Evolutionary conservation across 1,140 invertebrate genomes (phyloP), one percentile per base, ranked within the genome.

Genomic region (Drosophila bipectinata): DNA sequence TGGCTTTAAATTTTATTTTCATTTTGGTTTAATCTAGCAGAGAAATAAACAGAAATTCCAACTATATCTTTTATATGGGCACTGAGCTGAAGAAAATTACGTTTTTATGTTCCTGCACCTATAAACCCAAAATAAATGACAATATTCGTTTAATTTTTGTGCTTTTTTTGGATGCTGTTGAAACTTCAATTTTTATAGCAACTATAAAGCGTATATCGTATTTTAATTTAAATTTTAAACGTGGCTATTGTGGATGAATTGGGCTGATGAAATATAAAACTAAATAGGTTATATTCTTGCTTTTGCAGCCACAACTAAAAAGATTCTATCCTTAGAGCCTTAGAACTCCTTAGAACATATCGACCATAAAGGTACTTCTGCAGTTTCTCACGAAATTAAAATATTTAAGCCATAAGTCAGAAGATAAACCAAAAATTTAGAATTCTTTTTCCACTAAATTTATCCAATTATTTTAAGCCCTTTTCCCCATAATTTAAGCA

Each of bases 1-100:
- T 34, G 28, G 21, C 39, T 58, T 37, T 58, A 15, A 63, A 56
- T 47, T 69, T 55, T 37, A 69, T 48, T 68, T 56, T 21, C 44
- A 69, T 56, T 69, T 56, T 49, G 24, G 41, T 48, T 69, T 32
- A 69, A 56, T 56, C 18, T 64, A 8, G 10, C 12, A 45, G n/a
- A 69, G 49, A 47, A 68, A 69, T 68, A 68, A 14, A 68, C 52
- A n/a, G 26, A 28, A 28, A 28, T 28, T 1, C 26, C 26, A 28
- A 28, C 26, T 28, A 28, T 28, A 28, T 28, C 5, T 45, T 47
- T 32, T 45, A 54, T 64, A 28, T 28, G 5, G 26, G 5, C 6
- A 56, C 44, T 28, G 14, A 28, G 12, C 10, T 1, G 9, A 24
- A 37, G 32, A 45, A 39, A 48, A 47, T 55, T 28, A 47, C 14